Percentiles rank a stretch among this genome's conserved stretches.
Evolutionary conservation across 2,113 vertebrate species (phyloP).

Genomic region (Phrynocephalus versicolor): DNA sequence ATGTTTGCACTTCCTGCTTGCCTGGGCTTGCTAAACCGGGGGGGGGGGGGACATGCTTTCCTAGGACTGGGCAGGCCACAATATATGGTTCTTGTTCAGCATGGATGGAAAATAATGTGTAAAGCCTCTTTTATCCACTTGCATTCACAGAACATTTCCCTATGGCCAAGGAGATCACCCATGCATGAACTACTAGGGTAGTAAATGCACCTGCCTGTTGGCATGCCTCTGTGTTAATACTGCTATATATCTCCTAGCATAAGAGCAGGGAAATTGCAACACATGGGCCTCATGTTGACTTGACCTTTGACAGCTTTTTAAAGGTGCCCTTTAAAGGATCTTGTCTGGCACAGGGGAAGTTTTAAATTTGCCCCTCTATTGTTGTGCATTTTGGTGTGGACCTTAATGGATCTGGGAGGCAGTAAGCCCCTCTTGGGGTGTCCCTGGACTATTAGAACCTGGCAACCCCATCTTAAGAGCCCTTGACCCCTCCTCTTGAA

Average conservation of each 20-base stretch:
- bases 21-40: no score
- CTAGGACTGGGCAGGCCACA: neutral
- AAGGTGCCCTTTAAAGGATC: neutral
- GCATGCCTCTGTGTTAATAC: neutral
- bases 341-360: no score
- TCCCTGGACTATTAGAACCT: no score
- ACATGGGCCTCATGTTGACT: no score
- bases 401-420: no score
- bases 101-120: neutral
- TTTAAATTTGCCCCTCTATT: no score
- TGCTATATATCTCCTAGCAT: neutral
- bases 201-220: neutral
- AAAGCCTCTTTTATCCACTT: neutral
- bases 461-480: no score
- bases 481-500: no score
- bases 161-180: neutral
- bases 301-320: neutral
- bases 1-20: neutral
- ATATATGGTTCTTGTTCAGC: neutral
- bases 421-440: no score
- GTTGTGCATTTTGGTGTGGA: no score
- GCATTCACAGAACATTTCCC: neutral
- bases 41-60: neutral
- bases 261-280: no score
- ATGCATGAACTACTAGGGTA: neutral